Base-by-base conservation (phyloP, 2,797 vertebrate genomes). In the Microctenopoma lineatum region DNA sequence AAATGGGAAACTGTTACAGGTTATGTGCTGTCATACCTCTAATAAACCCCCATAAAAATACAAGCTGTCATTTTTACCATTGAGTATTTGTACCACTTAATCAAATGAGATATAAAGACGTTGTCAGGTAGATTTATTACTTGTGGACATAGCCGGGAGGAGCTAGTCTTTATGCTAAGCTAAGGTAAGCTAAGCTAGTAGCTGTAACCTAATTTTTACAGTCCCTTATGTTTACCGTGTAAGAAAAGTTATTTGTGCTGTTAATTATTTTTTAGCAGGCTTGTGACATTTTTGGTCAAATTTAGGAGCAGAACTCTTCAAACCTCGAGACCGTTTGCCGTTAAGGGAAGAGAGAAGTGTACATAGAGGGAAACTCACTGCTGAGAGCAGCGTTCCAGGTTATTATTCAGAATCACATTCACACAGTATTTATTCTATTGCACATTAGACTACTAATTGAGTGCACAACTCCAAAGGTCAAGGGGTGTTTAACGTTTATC, bases 371-470 rank as follows among this genome's bases (percentile, higher is more conserved):
- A 67, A 64, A 64, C 44, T 44, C 59, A 75, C 50, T 51, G 51
- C 32, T 58, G 48, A 63, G 38, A 67, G 75, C 25, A 77, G 78
- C 80, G 75, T 78, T 69, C 62, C 74, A 59, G 53, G 59, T 84
- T 69, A 77, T 55, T 74, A 29, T 63, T 67, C 27, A 52, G 62
- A 79, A 59, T 64, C 10, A 7, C 68, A 60, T 80, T 83, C 79
- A 90, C 82, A 87, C 79, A 71, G 50, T 67, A 66, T 89, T 77
- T 69, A 77, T 73, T 84, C 78, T 84, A 90, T 92, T 92, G 87
- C 86, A 92, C 91, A 75, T 81, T 55, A 65, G 68, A 79, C 73
- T 73, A 78, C 63, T 85, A 61, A 47, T 32, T 52, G 59, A 83
- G 77, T 75, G 75, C 80, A 73, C 51, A 66, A 66, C 63, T 66